A percentile compares a stretch with the other conserved stretches of the same genome.
phyloP scores from a whole-genome alignment of 35 echinoderm and acorn worm genomes.

The Diadema setosum region DNA sequence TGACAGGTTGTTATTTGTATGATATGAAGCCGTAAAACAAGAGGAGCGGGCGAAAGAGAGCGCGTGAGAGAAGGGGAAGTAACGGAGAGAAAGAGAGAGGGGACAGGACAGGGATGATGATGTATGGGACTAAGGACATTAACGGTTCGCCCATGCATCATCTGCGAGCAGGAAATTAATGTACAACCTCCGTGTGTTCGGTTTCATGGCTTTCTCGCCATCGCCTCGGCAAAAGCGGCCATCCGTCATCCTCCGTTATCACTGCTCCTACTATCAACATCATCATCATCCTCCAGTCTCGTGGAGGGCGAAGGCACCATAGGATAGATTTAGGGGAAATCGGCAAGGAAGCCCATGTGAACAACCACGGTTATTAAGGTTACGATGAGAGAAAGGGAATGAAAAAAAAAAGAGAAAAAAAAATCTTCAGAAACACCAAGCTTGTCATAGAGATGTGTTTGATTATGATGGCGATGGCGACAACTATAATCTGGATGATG shows the following conservation, averaged over 20 bases:
- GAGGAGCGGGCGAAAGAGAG: neutral
- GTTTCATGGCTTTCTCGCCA: neutral
- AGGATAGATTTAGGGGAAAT: too few species aligned
- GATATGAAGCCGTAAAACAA: neutral
- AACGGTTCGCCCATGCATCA: neutral
- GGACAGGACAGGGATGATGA: neutral
- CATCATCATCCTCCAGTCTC: neutral
- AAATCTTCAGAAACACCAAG: too few species aligned
- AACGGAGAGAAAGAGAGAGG: neutral
- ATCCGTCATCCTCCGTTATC: neutral
- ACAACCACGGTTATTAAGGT: too few species aligned
- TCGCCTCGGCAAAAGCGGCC: neutral
- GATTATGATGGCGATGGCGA: too few species aligned
- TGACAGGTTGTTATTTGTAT: conserved; percentile 15
- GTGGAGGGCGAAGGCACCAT: too few species aligned
- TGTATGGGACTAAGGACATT: neutral
- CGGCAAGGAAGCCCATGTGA: too few species aligned
- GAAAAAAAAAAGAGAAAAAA: too few species aligned
- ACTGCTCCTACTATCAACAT: neutral
- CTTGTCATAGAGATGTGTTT: too few species aligned
- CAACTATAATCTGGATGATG: too few species aligned
- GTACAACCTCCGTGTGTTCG: neutral
- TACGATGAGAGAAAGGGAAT: too few species aligned
- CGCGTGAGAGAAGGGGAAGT: neutral
- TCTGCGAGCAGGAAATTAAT: neutral